Percentiles rank a stretch among this genome's conserved stretches.
Evolutionary conservation across 2,113 vertebrate species (phyloP).

Genomic region (Cisticola juncidis): DNA sequence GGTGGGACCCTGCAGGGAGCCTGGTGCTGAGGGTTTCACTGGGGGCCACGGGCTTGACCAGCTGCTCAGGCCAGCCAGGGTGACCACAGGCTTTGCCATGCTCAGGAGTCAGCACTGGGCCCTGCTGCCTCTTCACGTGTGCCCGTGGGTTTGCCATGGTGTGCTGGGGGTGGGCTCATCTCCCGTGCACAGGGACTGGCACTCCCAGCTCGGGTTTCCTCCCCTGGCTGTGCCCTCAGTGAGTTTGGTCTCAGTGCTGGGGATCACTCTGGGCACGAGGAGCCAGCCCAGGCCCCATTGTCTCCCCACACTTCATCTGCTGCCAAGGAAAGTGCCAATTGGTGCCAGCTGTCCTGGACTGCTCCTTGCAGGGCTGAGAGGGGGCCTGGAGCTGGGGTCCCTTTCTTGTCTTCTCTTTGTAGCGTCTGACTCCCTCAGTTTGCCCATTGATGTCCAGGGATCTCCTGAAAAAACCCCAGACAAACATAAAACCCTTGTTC

Average conservation of each 20-base stretch:
- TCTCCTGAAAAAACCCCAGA: background rate
- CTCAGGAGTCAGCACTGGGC: background rate
- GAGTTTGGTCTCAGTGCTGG: background rate
- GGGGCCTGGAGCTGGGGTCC: background rate
- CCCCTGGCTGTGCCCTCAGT: background rate
- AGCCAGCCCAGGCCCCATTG: slow-evolving; percentile 9
- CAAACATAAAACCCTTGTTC: background rate
- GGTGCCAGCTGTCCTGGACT: slow-evolving; percentile 7
- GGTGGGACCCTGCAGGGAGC: background rate
- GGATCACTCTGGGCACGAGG: background rate
- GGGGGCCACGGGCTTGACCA: background rate
- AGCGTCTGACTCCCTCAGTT: background rate
- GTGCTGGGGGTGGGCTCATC: background rate
- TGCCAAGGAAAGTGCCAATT: slow-evolving; percentile 19
- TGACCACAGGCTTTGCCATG: rapidly evolving
- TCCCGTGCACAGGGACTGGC: background rate
- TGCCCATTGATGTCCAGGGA: background rate
- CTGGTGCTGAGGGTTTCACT: background rate
- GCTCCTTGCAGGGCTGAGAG: background rate
- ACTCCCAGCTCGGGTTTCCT: rapidly evolving
- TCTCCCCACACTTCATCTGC: background rate
- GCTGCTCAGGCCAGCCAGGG: background rate
- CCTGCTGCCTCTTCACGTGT: background rate
- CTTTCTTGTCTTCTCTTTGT: background rate
- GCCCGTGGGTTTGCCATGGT: rapidly evolving